Evolutionary conservation across 2,113 vertebrate genomes (phyloP), one percentile per base, ranked within the genome.

Genomic region (Laticauda colubrina): DNA sequence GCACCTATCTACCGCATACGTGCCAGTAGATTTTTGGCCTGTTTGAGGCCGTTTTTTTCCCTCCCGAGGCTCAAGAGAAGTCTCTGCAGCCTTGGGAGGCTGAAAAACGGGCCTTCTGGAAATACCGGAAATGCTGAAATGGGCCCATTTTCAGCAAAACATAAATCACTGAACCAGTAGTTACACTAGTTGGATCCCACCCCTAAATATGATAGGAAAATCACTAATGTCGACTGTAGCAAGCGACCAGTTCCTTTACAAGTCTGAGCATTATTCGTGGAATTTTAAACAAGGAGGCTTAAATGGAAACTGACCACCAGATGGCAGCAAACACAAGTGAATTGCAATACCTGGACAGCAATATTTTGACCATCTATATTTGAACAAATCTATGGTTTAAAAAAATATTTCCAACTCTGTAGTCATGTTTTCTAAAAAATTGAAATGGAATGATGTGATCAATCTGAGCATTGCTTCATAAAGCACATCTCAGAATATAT

Each of bases 301-400:
- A 56, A 43, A 43, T 39, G 14, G 9, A 39, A 0, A 1, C 0
- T n/a, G 64, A n/a, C 92, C 97, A 95, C 89, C 0, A 96, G 97
- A 55, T 93, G 96, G 95, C 86, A 96, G 96, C 93, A 96, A 94
- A 96, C 89, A 85, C 86, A 94, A 93, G 51, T 20, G 23, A 92
- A 95, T 95, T 90, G 26, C 23, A 88, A 29, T 6, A 15, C 4
- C 64, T 69, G 29, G 2, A 34, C 2, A 1, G 14, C 29, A 45
- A n/a, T 48, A 1, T 26, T n/a, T 1, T 56, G 54, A 24, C 2
- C 4, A 15, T 55, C 34, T 14, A 75, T 39, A 88, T 88, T 56
- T 91, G 48, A 11, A 53, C 6, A 34, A 88, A 20, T 55, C 29
- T 88, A 54, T 21, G 24, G 29, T 88, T 88, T 11, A 2, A 56